phyloP scores from a whole-genome alignment of 1,140 invertebrate species.

The Phenacoccus solenopsis region DNA sequence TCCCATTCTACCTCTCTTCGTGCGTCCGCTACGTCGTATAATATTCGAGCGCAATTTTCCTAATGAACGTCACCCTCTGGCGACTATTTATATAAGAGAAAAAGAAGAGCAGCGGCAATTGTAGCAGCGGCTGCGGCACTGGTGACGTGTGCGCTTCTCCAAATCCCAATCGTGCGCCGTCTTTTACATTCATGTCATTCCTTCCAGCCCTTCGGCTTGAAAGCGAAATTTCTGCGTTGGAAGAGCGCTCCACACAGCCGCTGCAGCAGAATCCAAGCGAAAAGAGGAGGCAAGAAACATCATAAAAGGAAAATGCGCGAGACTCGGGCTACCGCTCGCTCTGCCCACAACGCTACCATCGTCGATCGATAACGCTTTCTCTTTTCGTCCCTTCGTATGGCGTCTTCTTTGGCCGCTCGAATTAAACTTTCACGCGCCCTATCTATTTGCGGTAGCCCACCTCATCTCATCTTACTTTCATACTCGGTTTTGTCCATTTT shows the following conservation, averaged over 20 bases:
- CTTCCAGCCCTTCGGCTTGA: not conserved
- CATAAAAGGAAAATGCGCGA: slow-evolving; percentile 10
- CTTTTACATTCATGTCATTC: slow-evolving; percentile 17
- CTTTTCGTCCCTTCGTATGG: not conserved
- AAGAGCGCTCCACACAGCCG: too few relatives aligned
- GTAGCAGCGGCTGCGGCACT: not conserved
- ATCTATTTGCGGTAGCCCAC: slow-evolving; percentile 17
- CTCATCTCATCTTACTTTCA: slow-evolving; percentile 16
- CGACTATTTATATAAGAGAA: slow-evolving; percentile 15
- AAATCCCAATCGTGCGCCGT: slow-evolving; percentile 7
- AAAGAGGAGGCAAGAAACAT: not conserved
- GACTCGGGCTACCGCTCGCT: slow-evolving; percentile 1
- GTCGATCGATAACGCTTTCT: slow-evolving; percentile 11
- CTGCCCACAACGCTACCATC: slow-evolving; percentile 7
- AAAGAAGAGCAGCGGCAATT: not conserved
- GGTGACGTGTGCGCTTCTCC: not conserved
- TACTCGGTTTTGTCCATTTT: slow-evolving; percentile 8
- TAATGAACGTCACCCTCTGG: slow-evolving; percentile 17
- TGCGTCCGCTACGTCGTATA: not conserved
- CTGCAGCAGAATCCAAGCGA: too few relatives aligned
- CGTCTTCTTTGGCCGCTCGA: not conserved
- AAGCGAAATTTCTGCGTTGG: slow-evolving; percentile 6
- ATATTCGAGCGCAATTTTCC: slow-evolving; percentile 17
- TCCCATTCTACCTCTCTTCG: not conserved
- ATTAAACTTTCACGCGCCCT: slow-evolving; percentile 16